Evolutionary conservation across 2,888 invertebrate species (phyloP).

Genomic region (Lymantria monacha): DNA sequence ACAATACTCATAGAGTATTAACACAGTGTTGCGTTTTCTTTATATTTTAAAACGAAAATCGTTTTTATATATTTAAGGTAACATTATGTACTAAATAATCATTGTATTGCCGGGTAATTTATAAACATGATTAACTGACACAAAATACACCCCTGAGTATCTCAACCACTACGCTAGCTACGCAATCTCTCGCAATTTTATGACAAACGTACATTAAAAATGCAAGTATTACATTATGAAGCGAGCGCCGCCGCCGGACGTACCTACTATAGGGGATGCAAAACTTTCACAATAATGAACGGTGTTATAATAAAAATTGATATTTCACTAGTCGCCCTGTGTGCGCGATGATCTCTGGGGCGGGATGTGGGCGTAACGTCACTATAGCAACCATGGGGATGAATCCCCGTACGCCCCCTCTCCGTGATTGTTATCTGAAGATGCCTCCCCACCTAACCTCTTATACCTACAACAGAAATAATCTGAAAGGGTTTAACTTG

Average conservation of each 20-base stretch:
- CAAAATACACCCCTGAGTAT: no score
- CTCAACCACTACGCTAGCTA: no score
- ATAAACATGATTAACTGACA: no score
- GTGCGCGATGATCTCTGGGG: slow-evolving; percentile 68
- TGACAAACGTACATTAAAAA: background rate
- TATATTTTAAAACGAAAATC: no score
- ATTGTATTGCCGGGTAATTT: no score
- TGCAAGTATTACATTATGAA: background rate
- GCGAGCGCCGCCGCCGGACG: slow-evolving; percentile 29
- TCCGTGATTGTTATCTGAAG: slow-evolving; percentile 77
- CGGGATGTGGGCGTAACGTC: slow-evolving; percentile 68
- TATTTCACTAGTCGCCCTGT: slow-evolving; percentile 71
- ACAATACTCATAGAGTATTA: no score
- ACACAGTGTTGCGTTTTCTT: no score
- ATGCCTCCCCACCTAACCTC: slow-evolving; percentile 66
- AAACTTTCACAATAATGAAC: slow-evolving; percentile 73
- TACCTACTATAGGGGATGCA: slow-evolving; percentile 44
- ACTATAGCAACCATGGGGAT: slow-evolving; percentile 67
- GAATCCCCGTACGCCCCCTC: slow-evolving; percentile 69
- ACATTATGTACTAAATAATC: no score
- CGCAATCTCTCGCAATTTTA: background rate
- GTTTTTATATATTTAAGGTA: no score
- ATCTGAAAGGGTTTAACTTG: slow-evolving; percentile 72
- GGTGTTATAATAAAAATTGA: slow-evolving; percentile 74
- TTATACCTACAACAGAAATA: slow-evolving; percentile 62